Percentiles rank a stretch among this genome's conserved stretches.
Conservation (phyloP, 92 coral and sea anemone genomes). For the Paramuricea clavata region DNA sequence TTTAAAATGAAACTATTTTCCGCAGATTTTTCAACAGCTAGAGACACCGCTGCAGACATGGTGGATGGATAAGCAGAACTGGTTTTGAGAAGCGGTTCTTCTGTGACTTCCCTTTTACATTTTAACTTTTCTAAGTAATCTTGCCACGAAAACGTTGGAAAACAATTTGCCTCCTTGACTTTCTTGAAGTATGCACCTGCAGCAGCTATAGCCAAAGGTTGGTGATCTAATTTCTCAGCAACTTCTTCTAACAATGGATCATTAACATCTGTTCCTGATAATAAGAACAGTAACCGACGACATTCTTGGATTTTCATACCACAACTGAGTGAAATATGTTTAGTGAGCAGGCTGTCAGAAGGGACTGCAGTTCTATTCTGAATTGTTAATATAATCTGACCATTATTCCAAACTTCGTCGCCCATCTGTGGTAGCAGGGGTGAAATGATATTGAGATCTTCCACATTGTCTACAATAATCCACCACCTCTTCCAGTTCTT, state of each 20-base stretch:
- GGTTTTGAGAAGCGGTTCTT: neutral
- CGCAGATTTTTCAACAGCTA: too few species aligned
- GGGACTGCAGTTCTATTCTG: conserved; percentile 46
- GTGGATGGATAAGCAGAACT: conserved; percentile 41
- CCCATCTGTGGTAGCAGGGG: too few species aligned
- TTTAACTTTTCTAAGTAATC: conserved; percentile 2
- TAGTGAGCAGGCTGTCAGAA: neutral
- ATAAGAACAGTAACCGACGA: conserved; percentile 35
- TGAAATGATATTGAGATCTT: too few species aligned
- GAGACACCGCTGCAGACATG: conserved; percentile 50
- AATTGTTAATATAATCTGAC: too few species aligned
- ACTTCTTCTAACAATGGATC: conserved; percentile 50
- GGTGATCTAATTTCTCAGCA: conserved; percentile 58
- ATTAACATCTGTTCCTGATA: conserved; percentile 46
- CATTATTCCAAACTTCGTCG: conserved; percentile 32
- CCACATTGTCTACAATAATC: too few species aligned
- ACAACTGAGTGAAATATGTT: conserved; percentile 46
- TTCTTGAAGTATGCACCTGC: too few species aligned
- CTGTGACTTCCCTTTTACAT: conserved; percentile 41
- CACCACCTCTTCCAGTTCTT: too few species aligned
- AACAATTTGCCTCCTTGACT: conserved; percentile 52
- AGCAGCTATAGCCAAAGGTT: too few species aligned
- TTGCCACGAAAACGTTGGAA: neutral
- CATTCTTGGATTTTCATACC: conserved; percentile 67
- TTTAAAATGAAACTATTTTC: neutral